A percentile compares a stretch with the other conserved stretches of the same genome.
phyloP scores from a whole-genome alignment of 2,113 vertebrate species.

The Apodemus speciosus region DNA sequence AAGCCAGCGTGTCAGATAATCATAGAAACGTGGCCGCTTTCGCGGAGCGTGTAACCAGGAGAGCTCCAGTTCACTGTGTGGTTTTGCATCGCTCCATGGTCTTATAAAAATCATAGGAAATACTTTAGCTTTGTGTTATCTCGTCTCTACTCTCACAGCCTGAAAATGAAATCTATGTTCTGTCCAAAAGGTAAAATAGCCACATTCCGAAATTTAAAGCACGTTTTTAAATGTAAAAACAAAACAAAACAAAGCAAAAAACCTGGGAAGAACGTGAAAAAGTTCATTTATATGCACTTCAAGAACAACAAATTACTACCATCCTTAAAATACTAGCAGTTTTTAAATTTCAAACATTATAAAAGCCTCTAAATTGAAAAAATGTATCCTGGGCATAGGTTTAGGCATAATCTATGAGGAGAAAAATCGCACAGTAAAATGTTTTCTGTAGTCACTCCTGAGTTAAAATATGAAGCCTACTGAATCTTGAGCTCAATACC shows the following conservation, averaged over 20 bases:
- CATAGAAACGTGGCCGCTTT: rapidly evolving
- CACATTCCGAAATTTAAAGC: background rate
- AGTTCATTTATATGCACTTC: background rate
- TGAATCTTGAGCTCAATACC: constrained; percentile 40
- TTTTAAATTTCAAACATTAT: constrained; percentile 35
- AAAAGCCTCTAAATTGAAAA: constrained; percentile 2
- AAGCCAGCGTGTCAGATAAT: background rate
- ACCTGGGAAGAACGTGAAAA: background rate
- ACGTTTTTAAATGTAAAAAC: background rate
- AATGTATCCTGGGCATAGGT: background rate
- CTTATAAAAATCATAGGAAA: background rate
- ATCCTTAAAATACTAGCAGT: background rate
- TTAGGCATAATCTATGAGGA: background rate
- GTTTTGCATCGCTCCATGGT: too few relatives aligned
- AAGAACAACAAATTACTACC: background rate
- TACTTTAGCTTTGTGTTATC: background rate
- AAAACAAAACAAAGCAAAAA: background rate
- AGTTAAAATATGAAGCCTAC: background rate
- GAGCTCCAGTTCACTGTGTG: background rate
- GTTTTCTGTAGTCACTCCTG: background rate
- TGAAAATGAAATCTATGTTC: constrained; percentile 49
- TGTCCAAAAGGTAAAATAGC: background rate
- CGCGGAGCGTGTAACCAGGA: background rate
- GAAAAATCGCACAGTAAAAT: constrained; percentile 16
- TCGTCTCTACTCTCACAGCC: background rate